phyloP scores from a whole-genome alignment of 1,140 invertebrate species.

The Anoplolepis gracilipes region DNA sequence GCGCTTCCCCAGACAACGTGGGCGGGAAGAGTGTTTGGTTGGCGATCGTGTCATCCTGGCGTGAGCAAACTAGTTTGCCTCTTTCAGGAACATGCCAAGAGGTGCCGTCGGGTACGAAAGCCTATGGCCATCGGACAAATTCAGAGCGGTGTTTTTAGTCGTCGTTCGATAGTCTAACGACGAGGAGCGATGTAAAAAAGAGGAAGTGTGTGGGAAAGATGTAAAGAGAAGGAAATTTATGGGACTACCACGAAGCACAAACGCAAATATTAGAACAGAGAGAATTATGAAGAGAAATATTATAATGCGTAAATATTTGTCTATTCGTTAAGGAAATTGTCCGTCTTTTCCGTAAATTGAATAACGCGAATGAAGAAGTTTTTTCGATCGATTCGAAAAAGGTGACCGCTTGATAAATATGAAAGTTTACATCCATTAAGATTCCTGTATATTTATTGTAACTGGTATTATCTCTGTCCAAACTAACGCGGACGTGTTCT shows the following conservation, averaged over 20 bases:
- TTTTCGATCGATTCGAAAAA: background rate
- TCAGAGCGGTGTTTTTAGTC: constrained; percentile 50
- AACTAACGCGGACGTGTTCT: constrained; percentile 29
- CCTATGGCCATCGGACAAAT: constrained; percentile 47
- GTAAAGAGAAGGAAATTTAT: constrained; percentile 18
- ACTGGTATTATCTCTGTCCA: background rate
- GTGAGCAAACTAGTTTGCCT: constrained; percentile 56
- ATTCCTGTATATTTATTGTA: constrained; percentile 18
- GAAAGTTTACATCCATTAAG: background rate
- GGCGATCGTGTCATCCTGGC: constrained; percentile 44
- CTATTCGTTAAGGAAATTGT: background rate
- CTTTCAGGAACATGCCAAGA: constrained; percentile 49
- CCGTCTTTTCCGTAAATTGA: background rate
- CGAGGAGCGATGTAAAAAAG: constrained; percentile 27
- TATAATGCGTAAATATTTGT: background rate
- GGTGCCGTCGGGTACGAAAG: constrained; percentile 16
- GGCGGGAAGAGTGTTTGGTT: constrained; percentile 25
- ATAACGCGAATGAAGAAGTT: background rate
- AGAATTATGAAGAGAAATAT: background rate
- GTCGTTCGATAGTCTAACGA: constrained; percentile 32
- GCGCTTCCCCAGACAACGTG: constrained; percentile 31
- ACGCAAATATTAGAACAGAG: background rate
- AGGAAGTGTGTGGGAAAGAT: background rate
- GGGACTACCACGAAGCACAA: background rate
- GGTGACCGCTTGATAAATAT: background rate